Percentiles rank a stretch among this genome's conserved stretches.
These are phyloP conservation scores for Glyphotaelius pellucidus DNA, from an alignment of 2,888 invertebrate genomes.

Conservation along the genomic window DNA sequence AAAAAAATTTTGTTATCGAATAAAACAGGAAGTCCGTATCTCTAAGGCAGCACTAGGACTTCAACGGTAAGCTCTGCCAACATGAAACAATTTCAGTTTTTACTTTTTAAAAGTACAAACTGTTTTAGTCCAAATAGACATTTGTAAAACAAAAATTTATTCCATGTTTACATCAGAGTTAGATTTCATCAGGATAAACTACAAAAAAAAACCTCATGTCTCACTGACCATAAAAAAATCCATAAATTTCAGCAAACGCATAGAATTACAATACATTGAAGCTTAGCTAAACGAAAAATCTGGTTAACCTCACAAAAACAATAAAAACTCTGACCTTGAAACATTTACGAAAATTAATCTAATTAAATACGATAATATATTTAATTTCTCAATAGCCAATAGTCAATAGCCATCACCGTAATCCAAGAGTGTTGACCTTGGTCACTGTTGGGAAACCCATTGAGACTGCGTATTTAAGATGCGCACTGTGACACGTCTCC, in stretches of 20 bases:
- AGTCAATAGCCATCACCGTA: background rate
- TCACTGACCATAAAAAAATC: background rate
- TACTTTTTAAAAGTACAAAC: background rate
- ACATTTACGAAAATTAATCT: background rate
- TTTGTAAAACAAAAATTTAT: too few species aligned
- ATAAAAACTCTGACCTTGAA: background rate
- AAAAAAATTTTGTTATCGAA: too few species aligned
- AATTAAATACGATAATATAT: background rate
- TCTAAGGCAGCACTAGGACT: background rate
- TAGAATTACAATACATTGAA: background rate
- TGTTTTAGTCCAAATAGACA: background rate
- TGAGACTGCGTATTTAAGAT: constrained; percentile 17
- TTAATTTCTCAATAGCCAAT: background rate
- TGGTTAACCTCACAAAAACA: background rate
- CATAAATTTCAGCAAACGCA: background rate
- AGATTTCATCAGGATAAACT: background rate
- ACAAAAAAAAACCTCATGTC: background rate
- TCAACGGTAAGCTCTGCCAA: background rate
- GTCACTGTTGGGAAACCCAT: background rate
- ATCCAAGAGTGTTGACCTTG: constrained; percentile 23
- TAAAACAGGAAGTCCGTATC: background rate
- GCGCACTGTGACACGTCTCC: background rate
- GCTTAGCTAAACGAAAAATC: background rate
- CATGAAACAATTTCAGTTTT: background rate
- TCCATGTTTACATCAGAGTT: background rate